These are phyloP conservation scores for Porites lobata DNA, from an alignment of 92 coral and sea anemone genomes.

Conservation along the genomic window DNA sequence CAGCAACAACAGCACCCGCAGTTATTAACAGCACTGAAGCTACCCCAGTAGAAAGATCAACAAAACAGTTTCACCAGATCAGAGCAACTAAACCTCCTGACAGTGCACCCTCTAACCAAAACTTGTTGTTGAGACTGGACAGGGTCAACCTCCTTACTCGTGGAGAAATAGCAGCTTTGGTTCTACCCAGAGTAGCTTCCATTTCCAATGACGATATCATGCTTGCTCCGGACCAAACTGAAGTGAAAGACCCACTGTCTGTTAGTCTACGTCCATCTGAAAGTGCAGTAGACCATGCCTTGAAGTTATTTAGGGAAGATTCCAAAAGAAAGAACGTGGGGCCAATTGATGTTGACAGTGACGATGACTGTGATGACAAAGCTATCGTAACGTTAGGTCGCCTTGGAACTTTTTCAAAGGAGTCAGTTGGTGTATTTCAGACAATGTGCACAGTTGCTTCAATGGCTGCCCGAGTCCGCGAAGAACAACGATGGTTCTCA, in stretches of 20 bases:
- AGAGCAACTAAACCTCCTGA: no score
- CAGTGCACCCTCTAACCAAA: no score
- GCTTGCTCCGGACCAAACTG: neutral
- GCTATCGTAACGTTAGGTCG: conserved; percentile 10
- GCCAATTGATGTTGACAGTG: neutral
- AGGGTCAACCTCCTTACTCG: neutral
- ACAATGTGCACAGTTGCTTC: conserved; percentile 7
- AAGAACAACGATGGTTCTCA: conserved; percentile 38
- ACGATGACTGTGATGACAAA: neutral
- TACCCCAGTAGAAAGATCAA: no score
- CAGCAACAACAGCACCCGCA: no score
- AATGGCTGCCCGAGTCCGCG: conserved; percentile 13
- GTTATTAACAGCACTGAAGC: no score
- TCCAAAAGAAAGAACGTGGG: neutral
- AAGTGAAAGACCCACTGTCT: neutral
- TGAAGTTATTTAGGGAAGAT: conserved; percentile 24
- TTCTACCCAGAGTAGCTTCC: conserved; percentile 23
- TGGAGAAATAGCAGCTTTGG: conserved; percentile 46
- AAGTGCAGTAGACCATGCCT: conserved; percentile 37
- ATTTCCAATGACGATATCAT: conserved; percentile 16
- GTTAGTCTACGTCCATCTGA: conserved; percentile 35
- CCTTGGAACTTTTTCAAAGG: conserved; percentile 20
- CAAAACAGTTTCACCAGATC: no score
- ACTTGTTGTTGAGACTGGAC: neutral
- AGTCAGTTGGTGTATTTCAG: conserved; percentile 15